phyloP scores from a whole-genome alignment of 2,888 invertebrate genomes.

The Drosophila falleni region DNA sequence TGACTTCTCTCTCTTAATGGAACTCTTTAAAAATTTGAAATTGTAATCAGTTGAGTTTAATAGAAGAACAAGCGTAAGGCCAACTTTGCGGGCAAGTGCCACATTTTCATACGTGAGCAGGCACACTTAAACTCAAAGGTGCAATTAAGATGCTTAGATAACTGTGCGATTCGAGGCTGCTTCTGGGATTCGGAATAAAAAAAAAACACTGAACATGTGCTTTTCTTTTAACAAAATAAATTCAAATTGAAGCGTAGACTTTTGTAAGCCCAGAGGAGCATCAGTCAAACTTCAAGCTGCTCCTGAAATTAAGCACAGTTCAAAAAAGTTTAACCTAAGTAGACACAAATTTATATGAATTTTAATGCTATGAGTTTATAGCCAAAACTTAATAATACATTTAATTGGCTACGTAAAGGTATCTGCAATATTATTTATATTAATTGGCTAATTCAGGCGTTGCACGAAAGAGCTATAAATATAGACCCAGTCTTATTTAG shows the following conservation, averaged over 20 bases:
- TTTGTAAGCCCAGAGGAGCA: slow-evolving; percentile 7
- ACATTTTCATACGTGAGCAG: slow-evolving; percentile 54
- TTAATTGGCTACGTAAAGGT: slow-evolving; percentile 5
- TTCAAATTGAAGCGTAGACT: slow-evolving; percentile 14
- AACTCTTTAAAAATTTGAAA: slow-evolving; percentile 45
- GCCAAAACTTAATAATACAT: slow-evolving; percentile 22
- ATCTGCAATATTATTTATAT: slow-evolving; percentile 36
- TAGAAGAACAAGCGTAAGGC: slow-evolving; percentile 37
- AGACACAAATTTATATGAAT: slow-evolving; percentile 15
- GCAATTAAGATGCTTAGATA: slow-evolving; percentile 49
- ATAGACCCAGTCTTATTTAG: not conserved
- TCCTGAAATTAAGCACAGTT: not conserved
- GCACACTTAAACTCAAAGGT: slow-evolving; percentile 44
- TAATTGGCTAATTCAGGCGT: slow-evolving; percentile 36
- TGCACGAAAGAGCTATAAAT: slow-evolving; percentile 20
- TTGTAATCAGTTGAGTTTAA: slow-evolving; percentile 41
- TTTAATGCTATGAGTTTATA: slow-evolving; percentile 19
- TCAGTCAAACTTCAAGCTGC: slow-evolving; percentile 17
- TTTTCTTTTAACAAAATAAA: slow-evolving; percentile 11
- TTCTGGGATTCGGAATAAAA: slow-evolving; percentile 2
- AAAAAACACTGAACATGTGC: slow-evolving; percentile 5
- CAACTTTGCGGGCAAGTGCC: slow-evolving; percentile 42
- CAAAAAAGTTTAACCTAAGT: not conserved
- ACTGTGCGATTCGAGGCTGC: slow-evolving; percentile 19
- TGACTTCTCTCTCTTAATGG: slow-evolving; percentile 47